Base-by-base conservation (phyloP, 2,888 invertebrate species). In the Acanthopleura granulata region DNA sequence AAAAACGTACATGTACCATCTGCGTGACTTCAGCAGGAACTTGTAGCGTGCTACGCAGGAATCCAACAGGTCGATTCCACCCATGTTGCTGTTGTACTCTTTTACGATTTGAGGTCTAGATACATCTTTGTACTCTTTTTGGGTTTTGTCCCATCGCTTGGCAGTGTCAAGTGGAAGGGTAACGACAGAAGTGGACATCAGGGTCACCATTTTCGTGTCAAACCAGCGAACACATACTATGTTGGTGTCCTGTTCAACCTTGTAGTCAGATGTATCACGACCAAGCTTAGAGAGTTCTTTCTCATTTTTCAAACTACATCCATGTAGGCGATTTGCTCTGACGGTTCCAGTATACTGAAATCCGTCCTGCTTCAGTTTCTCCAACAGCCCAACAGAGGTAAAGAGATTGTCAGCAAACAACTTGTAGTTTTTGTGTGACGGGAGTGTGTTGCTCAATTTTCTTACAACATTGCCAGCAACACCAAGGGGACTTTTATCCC, bases 391-490 rank as follows among this genome's bases (percentile, higher is more conserved):
- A 9, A 77, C 61, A 30, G 73, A 75, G 27, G 74, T 73, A 50
- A 77, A 77, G 15, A 77, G 73, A 73, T 78, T 76, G 51, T 79
- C 78, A 27, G 78, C 78, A 75, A 75, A 76, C 30, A 78, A 72
- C 69, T 79, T 76, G 51, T 70, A 78, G 62, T 76, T 78, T 66
- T 74, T 72, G 18, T 74, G 72, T n/a, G 40, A 57, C 18, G 66
- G 72, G 61, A 79, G 16, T 22, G 71, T 72, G 30, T 49, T 49
- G 18, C 62, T 66, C 70, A 76, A 72, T 30, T 74, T 72, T 40
- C 62, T 71, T 25, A 79, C 79, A n/a, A 74, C 76, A 72, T 72
- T 74, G 27, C 74, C 77, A 18, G 61, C 72, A 62, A 78, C 57
- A 29, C 75, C 75, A 25, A 69, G 66, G 62, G 49, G 18, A 29